Percentiles rank a stretch among this genome's conserved stretches.
Conservation (phyloP, 2,888 invertebrate species). For the Diarsia dahlii region DNA sequence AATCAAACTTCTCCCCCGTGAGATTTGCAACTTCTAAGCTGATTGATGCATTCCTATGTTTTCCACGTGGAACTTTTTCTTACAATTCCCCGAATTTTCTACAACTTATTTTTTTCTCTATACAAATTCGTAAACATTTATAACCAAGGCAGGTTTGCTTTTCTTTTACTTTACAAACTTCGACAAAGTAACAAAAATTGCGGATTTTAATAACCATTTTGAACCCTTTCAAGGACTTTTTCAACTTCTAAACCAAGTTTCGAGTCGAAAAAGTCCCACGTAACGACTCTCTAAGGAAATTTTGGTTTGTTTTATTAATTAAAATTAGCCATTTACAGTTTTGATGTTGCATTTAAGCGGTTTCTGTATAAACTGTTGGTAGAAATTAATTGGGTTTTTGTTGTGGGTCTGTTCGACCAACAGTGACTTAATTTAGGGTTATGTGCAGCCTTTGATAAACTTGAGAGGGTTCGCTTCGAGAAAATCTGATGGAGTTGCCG, state of each 20-base stretch:
- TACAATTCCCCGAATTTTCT: constrained; percentile 7
- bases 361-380: constrained; percentile 62
- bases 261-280: constrained; percentile 54
- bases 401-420: constrained; percentile 58
- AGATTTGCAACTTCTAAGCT: constrained; percentile 40
- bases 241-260: constrained; percentile 61
- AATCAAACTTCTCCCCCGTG: background rate
- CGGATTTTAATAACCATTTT: constrained; percentile 64
- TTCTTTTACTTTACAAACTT: constrained; percentile 56
- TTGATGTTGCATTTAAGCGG: constrained; percentile 67
- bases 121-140: constrained; percentile 46
- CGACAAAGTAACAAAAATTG: constrained; percentile 55
- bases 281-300: constrained; percentile 49
- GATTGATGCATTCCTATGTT: constrained; percentile 41
- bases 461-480: constrained; percentile 50
- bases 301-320: constrained; percentile 63
- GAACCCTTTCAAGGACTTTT: constrained; percentile 58
- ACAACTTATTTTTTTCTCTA: constrained; percentile 26
- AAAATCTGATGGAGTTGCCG: constrained; percentile 30
- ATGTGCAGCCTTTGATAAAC: constrained; percentile 63
- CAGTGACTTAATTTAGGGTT: constrained; percentile 70
- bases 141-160: constrained; percentile 43
- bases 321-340: constrained; percentile 67
- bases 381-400: constrained; percentile 80
- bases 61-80: constrained; percentile 53